Evolutionary conservation across 2,113 vertebrate species (phyloP), one percentile per base, ranked within the genome.

Genomic region (Gobiocypris rarus): DNA sequence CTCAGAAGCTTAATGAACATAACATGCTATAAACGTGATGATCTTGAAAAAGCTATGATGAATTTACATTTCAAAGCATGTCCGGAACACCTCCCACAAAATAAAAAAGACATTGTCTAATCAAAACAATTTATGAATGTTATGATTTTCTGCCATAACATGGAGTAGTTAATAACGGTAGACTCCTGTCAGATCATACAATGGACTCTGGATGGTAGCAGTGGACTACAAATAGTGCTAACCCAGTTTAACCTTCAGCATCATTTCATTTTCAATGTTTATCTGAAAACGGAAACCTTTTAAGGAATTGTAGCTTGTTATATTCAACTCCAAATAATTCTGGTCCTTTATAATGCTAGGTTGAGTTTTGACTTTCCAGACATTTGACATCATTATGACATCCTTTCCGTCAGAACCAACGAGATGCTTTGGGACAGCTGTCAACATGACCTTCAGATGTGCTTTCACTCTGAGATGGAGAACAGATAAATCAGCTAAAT

Each of bases 361-460:
- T 13, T 28, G 15, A 28, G 26, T 28, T 48, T 45, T 50, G 43
- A 67, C 77, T 43, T 45, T 65, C 24, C 9, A 50, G 59, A 50
- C 10, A 52, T 59, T 26, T 63, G 58, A 48, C 76, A 79, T 19
- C 58, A 63, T 63, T 81, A 69, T 41, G 48, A 81, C 22, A 81
- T 81, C 48, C 48, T 65, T 81, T 69, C 43, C 8, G 52, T 31
- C 31, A 76, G 50, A 82, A 70, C 48, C 15, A 24, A 43, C 24
- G 28, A n/a, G 61, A 65, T 7, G 41, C 38, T 59, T 26, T 69
- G 41, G 75, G 43, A 41, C 22, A 63, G 31, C 70, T 80, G 77
- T 69, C 14, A 61, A 63, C 28, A 22, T 82, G 78, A 88, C 82
- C 81, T 87, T 85, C 69, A 58, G 71, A 61, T 84, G 73, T 61